Evolutionary conservation across 2,888 invertebrate genomes (phyloP), one percentile per base, ranked within the genome.

Genomic region (Ormyrus rosae): DNA sequence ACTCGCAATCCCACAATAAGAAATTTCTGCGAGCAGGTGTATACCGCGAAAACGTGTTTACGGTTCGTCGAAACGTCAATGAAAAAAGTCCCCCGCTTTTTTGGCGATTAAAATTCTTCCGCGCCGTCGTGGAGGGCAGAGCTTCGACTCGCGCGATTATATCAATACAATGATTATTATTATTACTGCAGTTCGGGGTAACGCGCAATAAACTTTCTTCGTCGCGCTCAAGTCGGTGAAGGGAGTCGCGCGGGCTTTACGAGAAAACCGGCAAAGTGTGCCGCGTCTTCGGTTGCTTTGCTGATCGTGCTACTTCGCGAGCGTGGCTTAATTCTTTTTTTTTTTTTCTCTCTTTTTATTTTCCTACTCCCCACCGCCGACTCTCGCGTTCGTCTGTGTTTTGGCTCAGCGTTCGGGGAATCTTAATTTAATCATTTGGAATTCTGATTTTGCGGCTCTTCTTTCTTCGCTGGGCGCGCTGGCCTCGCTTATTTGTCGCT

Each of bases 351-450:
- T 13, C 6, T 46, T 6, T 13, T 13, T 8, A 6, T 34, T 7
- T 46, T 46, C 45, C 9, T 7, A 9, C 45, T 65, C 19, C 13
- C 34, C 1, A 0, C 48, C 13, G 34, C 34, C 34, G 34, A 34
- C 34, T 34, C 34, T 34, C 34, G 34, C 34, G 34, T 2, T 34
- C 34, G 34, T 34, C 34, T 34, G 34, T 19, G 63, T 53, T 50
- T 50, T 64, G 63, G 55, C 74, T 80, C 80, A 80, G 80, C 80
- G 69, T 80, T 80, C 80, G 70, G n/a, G 70, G 74, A 80, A 80
- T 80, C 50, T 80, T 75, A 69, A 80, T 80, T 70, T 64, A 80
- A 80, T 80, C 80, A 80, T 65, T 60, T 11, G 72, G 61, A 72
- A 78, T 78, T 72, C 67, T 48, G 60, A 6, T 10, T 55, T 45